These are phyloP conservation scores for Eulithis testata DNA, from an alignment of 2,888 invertebrate species.

Conservation along the genomic window DNA sequence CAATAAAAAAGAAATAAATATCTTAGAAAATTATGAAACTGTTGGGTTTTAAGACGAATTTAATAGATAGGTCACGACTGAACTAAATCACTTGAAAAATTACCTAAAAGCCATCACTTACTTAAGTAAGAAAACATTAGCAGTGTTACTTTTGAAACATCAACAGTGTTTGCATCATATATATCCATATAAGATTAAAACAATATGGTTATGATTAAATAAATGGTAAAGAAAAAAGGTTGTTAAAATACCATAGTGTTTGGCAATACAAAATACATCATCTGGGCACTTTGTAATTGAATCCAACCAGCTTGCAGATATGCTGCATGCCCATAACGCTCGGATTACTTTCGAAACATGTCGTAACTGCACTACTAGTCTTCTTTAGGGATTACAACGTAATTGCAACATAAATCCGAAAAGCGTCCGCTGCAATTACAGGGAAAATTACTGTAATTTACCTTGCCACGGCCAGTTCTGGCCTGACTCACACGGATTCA, in stretches of 20 bases:
- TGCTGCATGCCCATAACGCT: constrained; percentile 30
- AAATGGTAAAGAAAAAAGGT: background rate
- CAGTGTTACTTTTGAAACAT: background rate
- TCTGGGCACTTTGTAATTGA: constrained; percentile 12
- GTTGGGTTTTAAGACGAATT: too few species aligned
- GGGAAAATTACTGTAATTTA: constrained; percentile 59
- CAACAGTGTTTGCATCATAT: background rate
- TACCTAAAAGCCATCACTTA: too few species aligned
- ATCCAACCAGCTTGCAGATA: constrained; percentile 21
- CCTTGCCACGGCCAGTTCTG: constrained; percentile 45
- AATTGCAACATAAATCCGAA: constrained; percentile 64
- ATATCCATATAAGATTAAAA: background rate
- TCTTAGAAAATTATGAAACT: too few species aligned
- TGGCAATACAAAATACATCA: constrained; percentile 5
- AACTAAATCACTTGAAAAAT: too few species aligned
- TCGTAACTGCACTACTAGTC: constrained; percentile 50
- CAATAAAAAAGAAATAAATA: too few species aligned
- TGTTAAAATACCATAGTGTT: background rate
- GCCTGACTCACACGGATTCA: constrained; percentile 27
- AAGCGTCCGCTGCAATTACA: constrained; percentile 58
- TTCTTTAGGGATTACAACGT: constrained; percentile 52
- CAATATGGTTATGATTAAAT: background rate
- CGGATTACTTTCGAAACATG: constrained; percentile 53
- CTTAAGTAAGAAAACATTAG: too few species aligned
- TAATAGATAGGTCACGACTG: background rate